Percentiles rank a stretch among this genome's conserved stretches.
phyloP scores from a whole-genome alignment of 1,140 invertebrate genomes.

The Whitmania pigra region DNA sequence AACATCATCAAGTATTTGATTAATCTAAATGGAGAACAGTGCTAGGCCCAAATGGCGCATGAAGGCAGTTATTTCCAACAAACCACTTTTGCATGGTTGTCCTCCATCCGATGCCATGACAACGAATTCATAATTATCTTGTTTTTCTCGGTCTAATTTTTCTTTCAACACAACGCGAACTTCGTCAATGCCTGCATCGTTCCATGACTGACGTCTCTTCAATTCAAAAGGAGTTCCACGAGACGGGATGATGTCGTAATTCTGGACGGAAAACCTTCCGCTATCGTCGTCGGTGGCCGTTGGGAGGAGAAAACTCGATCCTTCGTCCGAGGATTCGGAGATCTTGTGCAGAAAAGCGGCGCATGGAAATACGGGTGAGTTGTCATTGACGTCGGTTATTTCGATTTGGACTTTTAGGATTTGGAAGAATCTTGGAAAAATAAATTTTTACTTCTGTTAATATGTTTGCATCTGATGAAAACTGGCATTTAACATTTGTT shows the following conservation, averaged over 20 bases:
- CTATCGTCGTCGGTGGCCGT: conserved; percentile 73
- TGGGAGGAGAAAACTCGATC: conserved; percentile 57
- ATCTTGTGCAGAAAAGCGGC: conserved; percentile 70
- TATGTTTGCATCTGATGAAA: no score
- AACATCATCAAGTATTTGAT: no score
- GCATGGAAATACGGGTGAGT: conserved; percentile 33
- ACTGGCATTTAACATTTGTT: conserved; percentile 6
- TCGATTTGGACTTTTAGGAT: conserved; percentile 26
- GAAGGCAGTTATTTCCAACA: background rate
- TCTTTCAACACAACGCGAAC: conserved; percentile 16
- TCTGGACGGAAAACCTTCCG: conserved; percentile 1
- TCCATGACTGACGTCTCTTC: background rate
- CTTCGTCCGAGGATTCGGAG: conserved; percentile 76
- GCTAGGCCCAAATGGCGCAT: no score
- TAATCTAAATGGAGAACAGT: no score
- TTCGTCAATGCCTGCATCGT: background rate
- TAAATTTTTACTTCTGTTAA: no score
- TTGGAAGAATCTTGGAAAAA: conserved; percentile 19
- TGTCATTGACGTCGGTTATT: conserved; percentile 47
- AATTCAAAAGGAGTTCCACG: conserved; percentile 14
- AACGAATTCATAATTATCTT: conserved; percentile 13
- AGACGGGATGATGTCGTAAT: conserved; percentile 16
- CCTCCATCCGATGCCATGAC: conserved; percentile 22
- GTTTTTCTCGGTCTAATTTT: conserved; percentile 18
- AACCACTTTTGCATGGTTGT: conserved; percentile 6